A percentile compares a stretch with the other conserved stretches of the same genome.
phyloP scores from a whole-genome alignment of 2,797 vertebrate genomes.

The Garrulus glandarius region DNA sequence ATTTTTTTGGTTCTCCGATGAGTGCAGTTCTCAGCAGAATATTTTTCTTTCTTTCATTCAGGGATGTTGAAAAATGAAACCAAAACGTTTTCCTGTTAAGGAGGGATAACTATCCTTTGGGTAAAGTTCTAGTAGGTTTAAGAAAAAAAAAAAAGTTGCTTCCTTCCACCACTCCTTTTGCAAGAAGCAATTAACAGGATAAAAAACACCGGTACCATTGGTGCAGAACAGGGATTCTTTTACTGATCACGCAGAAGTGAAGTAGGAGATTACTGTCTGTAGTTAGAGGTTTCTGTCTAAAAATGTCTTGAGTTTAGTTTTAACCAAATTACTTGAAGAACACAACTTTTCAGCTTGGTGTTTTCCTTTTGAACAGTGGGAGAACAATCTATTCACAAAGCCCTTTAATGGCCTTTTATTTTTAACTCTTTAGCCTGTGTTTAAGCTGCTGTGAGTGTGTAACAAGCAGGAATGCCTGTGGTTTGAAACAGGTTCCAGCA shows the following conservation, averaged over 20 bases:
- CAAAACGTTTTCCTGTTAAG: not conserved
- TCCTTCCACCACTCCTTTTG: not conserved
- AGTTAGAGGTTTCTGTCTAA: not conserved
- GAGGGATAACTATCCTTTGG: not conserved
- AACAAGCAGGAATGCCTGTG: not conserved
- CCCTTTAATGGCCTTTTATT: not conserved
- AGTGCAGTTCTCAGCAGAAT: not conserved
- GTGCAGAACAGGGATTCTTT: not conserved
- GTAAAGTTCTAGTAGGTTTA: not conserved
- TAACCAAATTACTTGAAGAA: not conserved
- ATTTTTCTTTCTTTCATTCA: not conserved
- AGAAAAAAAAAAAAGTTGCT: not conserved
- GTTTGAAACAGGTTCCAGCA: not conserved
- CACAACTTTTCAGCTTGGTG: not conserved
- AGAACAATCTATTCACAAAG: not conserved
- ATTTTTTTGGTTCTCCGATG: not conserved
- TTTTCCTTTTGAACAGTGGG: not conserved
- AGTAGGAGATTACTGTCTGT: not conserved
- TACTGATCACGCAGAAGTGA: not conserved
- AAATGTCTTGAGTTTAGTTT: not conserved
- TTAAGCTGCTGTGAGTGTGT: not conserved
- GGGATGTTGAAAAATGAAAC: not conserved
- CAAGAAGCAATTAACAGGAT: not conserved
- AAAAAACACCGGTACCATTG: rapidly evolving
- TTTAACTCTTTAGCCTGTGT: not conserved